Percentiles rank a stretch among this genome's conserved stretches.
Conservation (phyloP, 2,797 vertebrate genomes). For the Hippoglossus hippoglossus region DNA sequence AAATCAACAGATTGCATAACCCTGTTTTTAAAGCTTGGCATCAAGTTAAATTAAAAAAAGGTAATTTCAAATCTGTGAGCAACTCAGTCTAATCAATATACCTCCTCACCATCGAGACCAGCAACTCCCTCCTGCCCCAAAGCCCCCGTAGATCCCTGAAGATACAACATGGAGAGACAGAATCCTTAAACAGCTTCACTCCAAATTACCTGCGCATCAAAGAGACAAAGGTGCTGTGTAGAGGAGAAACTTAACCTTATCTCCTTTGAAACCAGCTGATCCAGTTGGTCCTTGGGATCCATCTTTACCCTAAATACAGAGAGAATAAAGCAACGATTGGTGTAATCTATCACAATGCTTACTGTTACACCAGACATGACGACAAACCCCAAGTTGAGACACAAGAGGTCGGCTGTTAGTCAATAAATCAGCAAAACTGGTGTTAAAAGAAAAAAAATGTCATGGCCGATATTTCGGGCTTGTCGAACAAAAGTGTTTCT, state of each 20-base stretch:
- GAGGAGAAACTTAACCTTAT: constrained; percentile 71
- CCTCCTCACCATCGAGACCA: constrained; percentile 89
- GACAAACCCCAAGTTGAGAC: not conserved
- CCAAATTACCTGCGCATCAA: not conserved
- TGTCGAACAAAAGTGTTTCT: not conserved
- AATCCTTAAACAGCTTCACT: not conserved
- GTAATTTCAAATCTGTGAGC: constrained; percentile 48
- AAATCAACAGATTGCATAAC: not conserved
- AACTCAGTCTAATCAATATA: constrained; percentile 81
- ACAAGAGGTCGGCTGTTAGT: constrained; percentile 11
- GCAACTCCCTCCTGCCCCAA: constrained; percentile 74
- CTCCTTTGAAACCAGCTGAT: constrained; percentile 71
- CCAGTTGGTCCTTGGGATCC: constrained; percentile 76
- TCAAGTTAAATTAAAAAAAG: constrained; percentile 8
- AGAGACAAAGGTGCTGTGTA: not conserved
- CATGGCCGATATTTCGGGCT: not conserved
- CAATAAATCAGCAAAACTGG: not conserved
- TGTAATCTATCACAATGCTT: not conserved
- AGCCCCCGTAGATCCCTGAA: constrained; percentile 79
- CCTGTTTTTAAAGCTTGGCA: not conserved
- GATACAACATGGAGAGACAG: constrained; percentile 15
- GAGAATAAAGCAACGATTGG: constrained; percentile 6
- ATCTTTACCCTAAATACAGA: constrained; percentile 79
- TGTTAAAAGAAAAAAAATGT: not conserved
- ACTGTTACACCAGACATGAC: not conserved